Evolutionary conservation across 2,888 invertebrate species (phyloP), one percentile per base, ranked within the genome.

Genomic region (Caradrina clavipalpis): DNA sequence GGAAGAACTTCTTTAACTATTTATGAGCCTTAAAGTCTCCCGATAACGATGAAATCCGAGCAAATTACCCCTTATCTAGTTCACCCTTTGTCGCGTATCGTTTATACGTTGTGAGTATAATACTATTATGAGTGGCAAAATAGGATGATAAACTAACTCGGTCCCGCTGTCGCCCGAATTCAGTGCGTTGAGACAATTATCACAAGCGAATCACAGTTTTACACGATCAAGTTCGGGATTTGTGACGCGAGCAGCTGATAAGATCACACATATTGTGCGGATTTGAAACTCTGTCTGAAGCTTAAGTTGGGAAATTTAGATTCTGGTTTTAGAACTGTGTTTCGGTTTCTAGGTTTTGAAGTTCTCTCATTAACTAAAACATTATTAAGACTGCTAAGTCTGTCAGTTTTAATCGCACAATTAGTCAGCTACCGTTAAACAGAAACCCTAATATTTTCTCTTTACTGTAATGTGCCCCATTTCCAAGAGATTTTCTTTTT

Each of bases 1-100:
- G 82, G 84, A 83, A 88, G 83, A 88, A 87, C 83, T 89, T 89
- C 87, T 87, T 89, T 85, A 89, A 89, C 89, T 92, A 90, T 92
- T 92, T 92, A 91, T 90, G 90, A 87, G 85, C 86, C 88, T 90
- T 90, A 89, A 89, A 91, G 86, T 89, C 83, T 83, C 86, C 87
- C 88, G 88, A 79, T 79, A 73, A 76, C 76, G 76, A 78, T 87
- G 86, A 85, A 88, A 89, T 88, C 86, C 86, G 82, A 82, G 84
- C 79, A 87, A 87, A 88, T 86, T 86, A 83, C 78, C 84, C 81
- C 84, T 89, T 89, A 88, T 86, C 87, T 87, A 86, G 86, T 85
- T 86, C 78, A 81, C 82, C 86, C 85, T 87, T 87, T 89, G 86
- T 88, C 81, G 85, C 75, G 76, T 83, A 82, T 76, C 86, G 75